Base-by-base conservation (phyloP, 2,888 invertebrate species). In the Sepiola atlantica region DNA sequence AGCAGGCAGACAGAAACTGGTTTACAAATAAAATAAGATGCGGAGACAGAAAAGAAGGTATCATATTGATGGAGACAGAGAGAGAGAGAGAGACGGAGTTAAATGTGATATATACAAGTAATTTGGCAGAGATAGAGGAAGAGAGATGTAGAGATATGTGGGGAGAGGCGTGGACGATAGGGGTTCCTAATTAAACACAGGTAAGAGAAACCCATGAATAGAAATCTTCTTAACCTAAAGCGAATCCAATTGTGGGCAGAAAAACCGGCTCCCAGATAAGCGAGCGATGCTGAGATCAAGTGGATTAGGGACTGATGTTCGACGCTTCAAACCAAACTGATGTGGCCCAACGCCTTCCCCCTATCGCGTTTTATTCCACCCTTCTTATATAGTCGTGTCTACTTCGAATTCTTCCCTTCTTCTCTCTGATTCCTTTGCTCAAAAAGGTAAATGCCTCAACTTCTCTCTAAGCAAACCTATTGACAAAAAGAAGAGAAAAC, bases 401-500 rank as follows among this genome's bases (percentile, higher is more conserved):
- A 45, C 45, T 2, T 45, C 45, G 45, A 45, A 8, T 45, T 2
- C 45, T 8, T 45, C 45, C 28, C 10, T 1, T n/a, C 24, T 28
- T 77, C 12, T 28, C 77, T 18, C 77, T 77, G 32, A 77, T 77
- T 77, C 14, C 32, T 77, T 16, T 12, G 77, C 77, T 45, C 45
- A 45, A 77, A 77, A 77, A 77, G n/a, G 77, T 77, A 32, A 77
- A n/a, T 77, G 77, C n/a, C 16, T n/a, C 77, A 77, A 32, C n/a
- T n/a, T n/a, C 77, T 77, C 77, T n/a, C 77, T n/a, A 77, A 77
- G 32, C n/a, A 77, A 77, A 77, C n/a, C n/a, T 77, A 77, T 77
- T 77, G n/a, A 77, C 77, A 77, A 77, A 8, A 77, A 14, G n/a
- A 77, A 32, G 77, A 77, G 45, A 77, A 77, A n/a, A 12, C 77